Base-by-base conservation (phyloP, 2,113 vertebrate species). In the Zeus faber region DNA sequence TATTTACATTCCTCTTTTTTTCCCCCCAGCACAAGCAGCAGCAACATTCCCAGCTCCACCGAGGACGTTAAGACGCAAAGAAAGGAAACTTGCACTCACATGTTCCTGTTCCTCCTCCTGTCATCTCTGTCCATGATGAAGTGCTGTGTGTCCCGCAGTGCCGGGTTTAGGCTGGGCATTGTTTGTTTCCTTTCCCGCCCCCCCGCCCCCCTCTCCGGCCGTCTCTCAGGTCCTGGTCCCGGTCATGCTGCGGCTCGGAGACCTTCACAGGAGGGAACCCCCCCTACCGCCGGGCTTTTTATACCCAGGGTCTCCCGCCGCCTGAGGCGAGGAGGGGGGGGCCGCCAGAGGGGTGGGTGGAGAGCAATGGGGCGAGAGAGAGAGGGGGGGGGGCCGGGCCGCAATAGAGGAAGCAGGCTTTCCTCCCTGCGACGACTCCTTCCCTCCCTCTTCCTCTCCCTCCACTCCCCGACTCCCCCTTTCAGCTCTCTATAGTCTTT, bases 81-180 rank as follows among this genome's bases (percentile, higher is more conserved):
- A 41, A 39, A 17, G 25, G 5, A 43, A 49, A 41, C 40, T 53
- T 62, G 54, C 45, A 89, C 89, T 90, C 83, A 90, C 89, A 89
- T 76, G 70, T 76, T 87, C 69, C 76, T 83, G 82, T 79, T 88
- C 64, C 87, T 92, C 74, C 79, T 91, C 67, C 21, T 81, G 87
- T 62, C 72, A 65, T 85, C 90, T 87, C 74, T 80, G 80, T 46
- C 93, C 92, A 86, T 91, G 68, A 75, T 86, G 74, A 85, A 86
- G 55, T 62, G 78, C 2, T 87, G 62, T 0, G 82, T 83, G 88
- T 76, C 65, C 70, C 88, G 49, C 35, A 90, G 85, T 27, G 64
- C 70, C 56, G 73, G 52, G 46, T 54, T 76, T 60, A 89, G 65
- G 92, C 84, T 81, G 89, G 69, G 74, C 92, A 92, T 87, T 62